Evolutionary conservation across 2,113 vertebrate genomes (phyloP).

Genomic region (Tiliqua scincoides): DNA sequence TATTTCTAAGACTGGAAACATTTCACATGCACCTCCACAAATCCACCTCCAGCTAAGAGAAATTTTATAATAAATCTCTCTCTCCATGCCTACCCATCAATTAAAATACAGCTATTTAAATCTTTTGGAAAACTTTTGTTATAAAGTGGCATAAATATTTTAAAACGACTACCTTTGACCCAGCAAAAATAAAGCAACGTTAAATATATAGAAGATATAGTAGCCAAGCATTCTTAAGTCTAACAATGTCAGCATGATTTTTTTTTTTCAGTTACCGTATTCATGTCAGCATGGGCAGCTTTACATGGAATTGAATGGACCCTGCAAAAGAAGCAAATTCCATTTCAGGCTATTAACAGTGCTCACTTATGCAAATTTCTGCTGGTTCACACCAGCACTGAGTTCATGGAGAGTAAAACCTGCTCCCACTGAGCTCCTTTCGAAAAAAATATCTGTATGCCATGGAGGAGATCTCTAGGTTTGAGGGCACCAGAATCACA

Average conservation of each 20-base stretch:
- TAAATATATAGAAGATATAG: not conserved
- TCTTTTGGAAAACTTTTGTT: no score
- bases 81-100: no score
- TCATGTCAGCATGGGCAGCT: constrained; percentile 80
- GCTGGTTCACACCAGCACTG: not conserved
- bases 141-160: no score
- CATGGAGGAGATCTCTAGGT: not conserved
- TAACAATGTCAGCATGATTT: not conserved
- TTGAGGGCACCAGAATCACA: not conserved
- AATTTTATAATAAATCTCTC: no score
- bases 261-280: constrained; percentile 77
- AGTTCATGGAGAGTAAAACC: not conserved
- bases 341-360: not conserved
- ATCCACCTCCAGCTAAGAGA: no score
- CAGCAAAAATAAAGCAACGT: not conserved
- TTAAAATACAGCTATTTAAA: no score
- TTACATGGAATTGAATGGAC: constrained; percentile 88
- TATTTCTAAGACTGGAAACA: not conserved
- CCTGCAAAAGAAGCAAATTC: constrained; percentile 74
- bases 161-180: not conserved
- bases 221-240: not conserved
- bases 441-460: not conserved
- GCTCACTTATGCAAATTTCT: not conserved
- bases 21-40: not conserved
- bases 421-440: not conserved